A percentile compares a stretch with the other conserved stretches of the same genome.
Evolutionary conservation across 2,113 vertebrate species (phyloP).

Genomic region (Peromyscus polionotus): DNA sequence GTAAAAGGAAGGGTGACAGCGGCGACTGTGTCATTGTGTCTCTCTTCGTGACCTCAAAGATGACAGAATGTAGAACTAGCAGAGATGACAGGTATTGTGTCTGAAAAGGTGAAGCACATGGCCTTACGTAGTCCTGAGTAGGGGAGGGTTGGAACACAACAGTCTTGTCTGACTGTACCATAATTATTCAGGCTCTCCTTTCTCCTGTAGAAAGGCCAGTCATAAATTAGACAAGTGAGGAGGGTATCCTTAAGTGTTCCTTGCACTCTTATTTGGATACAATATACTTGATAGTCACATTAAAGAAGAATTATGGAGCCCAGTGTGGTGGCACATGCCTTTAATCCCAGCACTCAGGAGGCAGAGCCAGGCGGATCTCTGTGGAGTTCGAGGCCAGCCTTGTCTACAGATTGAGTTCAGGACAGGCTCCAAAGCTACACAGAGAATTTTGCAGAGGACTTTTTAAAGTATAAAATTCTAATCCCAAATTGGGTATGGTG

Average conservation of each 20-base stretch:
- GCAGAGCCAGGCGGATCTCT: too few species aligned
- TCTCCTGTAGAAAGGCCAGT: slow-evolving; percentile 22
- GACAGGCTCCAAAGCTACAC: too few species aligned
- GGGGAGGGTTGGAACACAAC: neutral
- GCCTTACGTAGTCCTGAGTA: neutral
- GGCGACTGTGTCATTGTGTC: neutral
- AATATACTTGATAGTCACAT: slow-evolving; percentile 15
- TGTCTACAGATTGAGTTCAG: too few species aligned
- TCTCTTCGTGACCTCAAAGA: slow-evolving; percentile 52
- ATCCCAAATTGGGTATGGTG: neutral
- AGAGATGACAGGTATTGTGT: neutral
- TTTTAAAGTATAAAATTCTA: slow-evolving; percentile 45
- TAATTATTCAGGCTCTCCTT: slow-evolving; percentile 28
- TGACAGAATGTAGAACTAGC: slow-evolving; percentile 17
- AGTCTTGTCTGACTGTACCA: neutral
- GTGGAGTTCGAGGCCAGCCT: too few species aligned
- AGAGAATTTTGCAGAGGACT: neutral
- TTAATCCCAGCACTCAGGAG: too few species aligned
- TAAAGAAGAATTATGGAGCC: neutral
- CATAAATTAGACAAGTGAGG: slow-evolving; percentile 2
- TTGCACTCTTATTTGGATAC: neutral
- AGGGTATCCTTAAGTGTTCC: slow-evolving; percentile 17
- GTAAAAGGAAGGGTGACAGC: slow-evolving; percentile 10
- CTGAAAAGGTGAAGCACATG: neutral
- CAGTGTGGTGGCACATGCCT: too few species aligned